Evolutionary conservation across 2,888 invertebrate genomes (phyloP).

Genomic region (Ochropleura leucogaster): DNA sequence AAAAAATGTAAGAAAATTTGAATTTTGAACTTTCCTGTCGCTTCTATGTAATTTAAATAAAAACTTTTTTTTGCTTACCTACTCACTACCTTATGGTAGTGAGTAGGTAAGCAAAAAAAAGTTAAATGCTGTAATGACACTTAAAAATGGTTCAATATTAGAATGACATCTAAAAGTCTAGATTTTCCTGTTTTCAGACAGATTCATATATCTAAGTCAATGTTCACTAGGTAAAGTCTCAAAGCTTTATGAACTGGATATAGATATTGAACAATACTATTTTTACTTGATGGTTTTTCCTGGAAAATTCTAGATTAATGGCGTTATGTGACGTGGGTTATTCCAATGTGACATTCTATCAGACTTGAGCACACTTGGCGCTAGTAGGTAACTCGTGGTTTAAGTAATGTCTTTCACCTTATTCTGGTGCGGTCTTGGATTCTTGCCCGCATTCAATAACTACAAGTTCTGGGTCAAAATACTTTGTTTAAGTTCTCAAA

Average conservation of each 20-base stretch:
- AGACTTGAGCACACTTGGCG: conserved; percentile 15
- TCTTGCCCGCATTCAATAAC: conserved; percentile 18
- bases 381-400: background rate
- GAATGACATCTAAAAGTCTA: too few species aligned
- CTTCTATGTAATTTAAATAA: too few species aligned
- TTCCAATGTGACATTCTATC: conserved; percentile 23
- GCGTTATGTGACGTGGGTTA: conserved; percentile 44
- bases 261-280: background rate
- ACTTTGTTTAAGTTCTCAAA: conserved; percentile 33
- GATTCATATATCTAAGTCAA: background rate
- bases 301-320: conserved; percentile 29
- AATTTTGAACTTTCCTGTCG: too few species aligned
- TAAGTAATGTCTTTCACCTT: conserved; percentile 22
- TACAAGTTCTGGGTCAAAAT: conserved; percentile 35
- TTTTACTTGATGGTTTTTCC: conserved; percentile 1
- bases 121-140: too few species aligned
- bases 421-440: conserved; percentile 23
- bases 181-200: background rate
- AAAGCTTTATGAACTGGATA: background rate
- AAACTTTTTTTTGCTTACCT: too few species aligned
- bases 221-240: too few species aligned
- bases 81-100: too few species aligned
- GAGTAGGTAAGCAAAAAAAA: background rate
- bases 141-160: background rate
- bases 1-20: too few species aligned